Evolutionary conservation across 2,888 invertebrate species (phyloP), one percentile per base, ranked within the genome.

Genomic region (Harmothoe impar): DNA sequence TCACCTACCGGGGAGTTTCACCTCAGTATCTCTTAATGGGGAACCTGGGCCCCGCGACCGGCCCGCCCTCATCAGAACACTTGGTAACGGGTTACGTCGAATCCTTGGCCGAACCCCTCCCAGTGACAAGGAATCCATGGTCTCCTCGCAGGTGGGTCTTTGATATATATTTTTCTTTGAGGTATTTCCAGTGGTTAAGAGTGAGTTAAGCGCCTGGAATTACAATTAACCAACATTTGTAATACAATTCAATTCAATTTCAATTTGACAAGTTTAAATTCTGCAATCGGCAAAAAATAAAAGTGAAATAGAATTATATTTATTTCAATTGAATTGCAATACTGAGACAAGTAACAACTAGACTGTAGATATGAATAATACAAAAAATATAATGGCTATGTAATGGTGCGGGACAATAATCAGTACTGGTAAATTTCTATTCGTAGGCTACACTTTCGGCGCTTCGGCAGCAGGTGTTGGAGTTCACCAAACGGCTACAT

Each of bases 401-500:
- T 12, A 20, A 20, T 12, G 54, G 54, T 15, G 20, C 12, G 20
- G 54, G 54, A 15, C 12, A 54, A 12, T 54, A 54, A 15, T 54
- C 20, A 15, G 20, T 20, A 54, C 12, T 12, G 54, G 54, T 54
- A 54, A 12, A 15, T 62, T 62, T 62, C 20, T 62, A n/a, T 31
- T 31, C 25, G 29, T 20, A 86, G 86, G 29, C 29, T 12, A 86
- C 86, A 17, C 86, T 86, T 15, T 20, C 86, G 54, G 93, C 93
- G 17, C 93, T 95, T 72, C 95, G 95, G 92, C 94, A 94, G 84
- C 94, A 94, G 92, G 94, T 95, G 29, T 91, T 95, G 72, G 94
- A 94, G 91, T 94, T 95, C 91, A 95, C 94, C 0, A 93, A 94
- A 92, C 91, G 94, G 43, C 93, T 95, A 7, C 95, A 95, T 91